Conservation (phyloP, 2,797 vertebrate species). For the Anguilla anguilla region DNA sequence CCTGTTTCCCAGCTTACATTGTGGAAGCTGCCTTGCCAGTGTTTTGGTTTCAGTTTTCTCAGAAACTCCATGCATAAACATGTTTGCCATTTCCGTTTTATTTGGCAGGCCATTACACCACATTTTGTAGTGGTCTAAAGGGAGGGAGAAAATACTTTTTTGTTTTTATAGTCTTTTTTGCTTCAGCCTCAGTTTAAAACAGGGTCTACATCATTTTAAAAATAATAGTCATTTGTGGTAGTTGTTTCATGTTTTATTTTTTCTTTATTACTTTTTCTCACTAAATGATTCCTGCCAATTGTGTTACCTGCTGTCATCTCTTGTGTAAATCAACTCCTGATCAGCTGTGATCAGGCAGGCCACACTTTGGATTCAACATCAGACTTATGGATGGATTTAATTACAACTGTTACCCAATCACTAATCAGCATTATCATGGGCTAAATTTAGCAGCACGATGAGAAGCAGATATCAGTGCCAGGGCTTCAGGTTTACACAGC, state of each 20-base stretch:
- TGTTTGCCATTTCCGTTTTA: no score
- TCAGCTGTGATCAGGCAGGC: neutral
- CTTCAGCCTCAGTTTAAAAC: no score
- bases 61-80: no score
- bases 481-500: neutral
- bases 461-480: neutral
- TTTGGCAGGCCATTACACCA: no score
- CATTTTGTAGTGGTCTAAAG: no score
- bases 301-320: neutral
- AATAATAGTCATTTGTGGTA: no score
- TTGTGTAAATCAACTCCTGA: constrained; percentile 8
- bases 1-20: no score
- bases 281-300: neutral
- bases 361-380: neutral
- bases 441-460: constrained; percentile 16
- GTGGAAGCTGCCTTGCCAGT: no score
- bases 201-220: no score
- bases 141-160: no score
- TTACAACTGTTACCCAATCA: constrained; percentile 6
- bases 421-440: constrained; percentile 15
- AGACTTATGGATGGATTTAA: constrained; percentile 19
- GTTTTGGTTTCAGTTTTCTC: no score
- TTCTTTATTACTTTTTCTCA: neutral
- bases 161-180: no score
- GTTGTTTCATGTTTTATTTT: neutral